Evolutionary conservation across 2,797 vertebrate genomes (phyloP).

Genomic region (Sarcoramphus papa): DNA sequence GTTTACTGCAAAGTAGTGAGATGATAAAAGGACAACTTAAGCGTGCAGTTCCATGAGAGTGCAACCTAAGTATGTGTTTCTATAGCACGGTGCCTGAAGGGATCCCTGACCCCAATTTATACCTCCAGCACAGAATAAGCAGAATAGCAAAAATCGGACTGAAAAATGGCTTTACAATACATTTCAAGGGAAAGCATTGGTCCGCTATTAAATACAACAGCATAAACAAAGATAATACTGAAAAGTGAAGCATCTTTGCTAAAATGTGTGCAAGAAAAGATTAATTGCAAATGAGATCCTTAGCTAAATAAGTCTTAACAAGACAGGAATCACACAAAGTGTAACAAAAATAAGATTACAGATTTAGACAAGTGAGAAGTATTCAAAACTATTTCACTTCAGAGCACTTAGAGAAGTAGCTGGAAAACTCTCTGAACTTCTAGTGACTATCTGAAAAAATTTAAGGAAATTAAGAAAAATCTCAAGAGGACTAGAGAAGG

Average conservation of each 20-base stretch:
- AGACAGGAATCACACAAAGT: fast-evolving
- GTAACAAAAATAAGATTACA: neutral
- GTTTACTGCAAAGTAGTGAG: neutral
- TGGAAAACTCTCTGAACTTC: neutral
- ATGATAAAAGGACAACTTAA: neutral
- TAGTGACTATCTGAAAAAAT: neutral
- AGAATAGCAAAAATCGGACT: neutral
- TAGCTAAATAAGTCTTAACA: neutral
- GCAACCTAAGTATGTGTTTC: neutral
- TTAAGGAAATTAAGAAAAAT: neutral
- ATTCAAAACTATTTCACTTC: neutral
- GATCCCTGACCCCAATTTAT: neutral
- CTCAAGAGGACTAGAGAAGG: neutral
- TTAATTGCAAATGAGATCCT: neutral
- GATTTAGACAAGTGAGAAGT: neutral
- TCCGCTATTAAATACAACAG: neutral
- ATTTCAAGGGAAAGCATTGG: neutral
- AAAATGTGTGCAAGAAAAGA: neutral
- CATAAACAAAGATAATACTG: neutral
- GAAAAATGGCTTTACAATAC: neutral
- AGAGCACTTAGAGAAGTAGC: neutral
- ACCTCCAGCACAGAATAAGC: neutral
- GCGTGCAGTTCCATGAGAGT: fast-evolving
- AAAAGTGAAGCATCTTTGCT: neutral
- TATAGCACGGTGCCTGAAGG: neutral